Percentiles rank a stretch among this genome's conserved stretches.
These are phyloP conservation scores for Amphiprion ocellaris DNA, from an alignment of 2,113 vertebrate species.

Conservation along the genomic window DNA sequence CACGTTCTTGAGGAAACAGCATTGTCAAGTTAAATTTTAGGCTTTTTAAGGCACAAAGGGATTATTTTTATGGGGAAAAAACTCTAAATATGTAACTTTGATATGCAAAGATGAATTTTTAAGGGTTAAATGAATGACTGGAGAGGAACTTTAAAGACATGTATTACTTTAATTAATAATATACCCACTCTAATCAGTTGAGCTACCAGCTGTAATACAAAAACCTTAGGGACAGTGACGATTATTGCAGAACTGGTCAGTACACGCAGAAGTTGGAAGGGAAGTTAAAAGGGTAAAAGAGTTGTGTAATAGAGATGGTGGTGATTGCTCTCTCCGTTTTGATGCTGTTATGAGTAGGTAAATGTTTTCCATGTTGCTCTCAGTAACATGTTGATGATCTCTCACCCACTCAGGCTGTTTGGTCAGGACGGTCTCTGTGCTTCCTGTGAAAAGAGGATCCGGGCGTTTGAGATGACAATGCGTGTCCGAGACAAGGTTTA, in stretches of 20 bases:
- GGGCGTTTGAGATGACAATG: slow-evolving; percentile 99
- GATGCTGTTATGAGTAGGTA: background rate
- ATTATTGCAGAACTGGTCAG: no score
- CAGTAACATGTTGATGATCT: background rate
- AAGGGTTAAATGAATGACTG: no score
- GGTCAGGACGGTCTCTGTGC: slow-evolving; percentile 97
- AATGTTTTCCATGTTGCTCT: slow-evolving; percentile 10
- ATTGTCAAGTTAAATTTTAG: no score
- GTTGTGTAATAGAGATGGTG: background rate
- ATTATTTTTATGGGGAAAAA: no score
- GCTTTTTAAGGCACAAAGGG: no score
- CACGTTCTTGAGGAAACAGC: no score
- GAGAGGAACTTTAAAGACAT: no score
- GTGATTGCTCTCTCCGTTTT: background rate
- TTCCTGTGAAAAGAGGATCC: slow-evolving; percentile 97
- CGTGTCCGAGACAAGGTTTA: slow-evolving; percentile 98
- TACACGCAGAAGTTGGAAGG: background rate
- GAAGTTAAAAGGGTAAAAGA: background rate
- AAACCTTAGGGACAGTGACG: background rate
- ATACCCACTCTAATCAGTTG: no score
- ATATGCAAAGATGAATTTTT: no score
- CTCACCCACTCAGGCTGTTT: slow-evolving; percentile 88
- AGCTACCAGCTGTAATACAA: background rate
- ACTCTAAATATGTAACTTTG: no score
- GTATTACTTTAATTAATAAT: background rate